Evolutionary conservation across 2,888 invertebrate species (phyloP).

Genomic region (Agonopterix heracliana): DNA sequence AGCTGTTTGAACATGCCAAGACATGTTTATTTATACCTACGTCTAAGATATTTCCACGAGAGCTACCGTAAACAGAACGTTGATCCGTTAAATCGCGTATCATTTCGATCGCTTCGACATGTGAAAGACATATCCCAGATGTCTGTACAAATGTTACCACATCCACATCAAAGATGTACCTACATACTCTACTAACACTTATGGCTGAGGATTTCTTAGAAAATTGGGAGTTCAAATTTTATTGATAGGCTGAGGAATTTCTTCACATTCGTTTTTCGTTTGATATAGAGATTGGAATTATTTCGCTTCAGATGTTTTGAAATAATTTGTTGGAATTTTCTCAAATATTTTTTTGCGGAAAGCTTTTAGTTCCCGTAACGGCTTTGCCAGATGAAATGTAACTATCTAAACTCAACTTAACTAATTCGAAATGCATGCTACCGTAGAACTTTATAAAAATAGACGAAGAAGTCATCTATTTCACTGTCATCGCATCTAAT

Average conservation of each 20-base stretch:
- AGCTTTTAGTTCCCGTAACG: no score
- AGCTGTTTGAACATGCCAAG: constrained; percentile 5
- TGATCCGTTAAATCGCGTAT: constrained; percentile 50
- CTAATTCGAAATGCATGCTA: no score
- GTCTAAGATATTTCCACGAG: constrained; percentile 26
- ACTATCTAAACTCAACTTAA: no score
- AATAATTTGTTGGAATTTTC: not conserved
- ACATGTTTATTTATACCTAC: constrained; percentile 22
- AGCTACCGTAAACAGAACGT: constrained; percentile 34
- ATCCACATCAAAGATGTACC: constrained; percentile 49
- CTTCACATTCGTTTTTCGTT: not conserved
- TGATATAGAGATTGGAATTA: not conserved
- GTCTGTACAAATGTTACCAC: constrained; percentile 44
- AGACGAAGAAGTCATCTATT: no score
- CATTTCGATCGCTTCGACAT: constrained; percentile 46
- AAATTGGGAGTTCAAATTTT: constrained; percentile 19
- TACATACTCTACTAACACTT: constrained; percentile 24
- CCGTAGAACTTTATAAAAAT: no score
- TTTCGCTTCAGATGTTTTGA: not conserved
- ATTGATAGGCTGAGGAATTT: constrained; percentile 9
- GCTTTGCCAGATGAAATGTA: no score
- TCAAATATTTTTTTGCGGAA: no score
- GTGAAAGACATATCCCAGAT: constrained; percentile 54
- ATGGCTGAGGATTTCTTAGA: constrained; percentile 30
- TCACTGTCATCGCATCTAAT: no score